These are phyloP conservation scores for Trachops cirrhosus DNA, from an alignment of 2,797 vertebrate species.

Conservation along the genomic window DNA sequence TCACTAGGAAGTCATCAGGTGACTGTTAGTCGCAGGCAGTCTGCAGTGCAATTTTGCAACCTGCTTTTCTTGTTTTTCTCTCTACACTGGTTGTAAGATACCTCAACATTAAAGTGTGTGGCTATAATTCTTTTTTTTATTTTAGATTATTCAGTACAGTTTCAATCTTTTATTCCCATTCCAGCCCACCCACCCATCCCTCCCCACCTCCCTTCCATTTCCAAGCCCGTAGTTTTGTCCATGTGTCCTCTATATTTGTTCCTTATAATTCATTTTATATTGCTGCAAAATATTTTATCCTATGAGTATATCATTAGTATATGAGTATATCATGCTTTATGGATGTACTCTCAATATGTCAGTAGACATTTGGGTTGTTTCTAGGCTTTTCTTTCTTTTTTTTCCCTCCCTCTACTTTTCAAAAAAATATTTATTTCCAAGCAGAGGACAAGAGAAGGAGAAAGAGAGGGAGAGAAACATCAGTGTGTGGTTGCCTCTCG, in stretches of 20 bases:
- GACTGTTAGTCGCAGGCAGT: neutral
- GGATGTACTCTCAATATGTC: neutral
- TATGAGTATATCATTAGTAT: neutral
- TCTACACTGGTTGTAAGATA: neutral
- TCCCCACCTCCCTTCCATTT: too few relatives aligned
- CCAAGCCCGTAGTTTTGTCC: too few relatives aligned
- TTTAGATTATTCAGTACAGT: too few relatives aligned
- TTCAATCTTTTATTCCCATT: too few relatives aligned
- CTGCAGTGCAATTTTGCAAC: conserved; percentile 39
- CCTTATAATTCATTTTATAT: conserved; percentile 30
- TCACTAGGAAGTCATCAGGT: conserved; percentile 46
- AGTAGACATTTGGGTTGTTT: neutral
- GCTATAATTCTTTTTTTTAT: conserved; percentile 12
- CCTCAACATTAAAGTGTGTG: neutral
- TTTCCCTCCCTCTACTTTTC: neutral
- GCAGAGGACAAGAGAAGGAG: too few relatives aligned
- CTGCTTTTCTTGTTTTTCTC: neutral
- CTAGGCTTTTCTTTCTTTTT: neutral
- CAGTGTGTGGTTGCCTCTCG: too few relatives aligned
- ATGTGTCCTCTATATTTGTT: too few relatives aligned
- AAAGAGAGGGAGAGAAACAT: too few relatives aligned
- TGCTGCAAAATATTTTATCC: neutral
- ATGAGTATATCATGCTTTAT: neutral
- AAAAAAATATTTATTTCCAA: too few relatives aligned
- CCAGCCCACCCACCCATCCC: too few relatives aligned